Percentiles rank a stretch among this genome's conserved stretches.
Evolutionary conservation across 2,888 invertebrate genomes (phyloP).

Genomic region (Leistus spinibarbis): DNA sequence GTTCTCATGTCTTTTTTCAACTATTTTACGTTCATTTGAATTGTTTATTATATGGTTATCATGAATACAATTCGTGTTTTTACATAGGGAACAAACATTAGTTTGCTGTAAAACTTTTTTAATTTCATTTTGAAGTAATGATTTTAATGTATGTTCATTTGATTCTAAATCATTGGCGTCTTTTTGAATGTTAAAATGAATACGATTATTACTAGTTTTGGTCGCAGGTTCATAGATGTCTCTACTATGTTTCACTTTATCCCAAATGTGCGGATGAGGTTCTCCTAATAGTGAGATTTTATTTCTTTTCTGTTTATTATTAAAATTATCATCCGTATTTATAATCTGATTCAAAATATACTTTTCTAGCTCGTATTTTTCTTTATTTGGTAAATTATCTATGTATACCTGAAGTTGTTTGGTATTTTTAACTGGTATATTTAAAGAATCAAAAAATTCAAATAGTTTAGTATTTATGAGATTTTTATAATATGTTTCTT

Average conservation of each 20-base stretch:
- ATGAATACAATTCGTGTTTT: background rate
- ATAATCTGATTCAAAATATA: constrained; percentile 5
- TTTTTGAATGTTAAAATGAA: constrained; percentile 10
- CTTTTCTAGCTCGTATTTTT: constrained; percentile 18
- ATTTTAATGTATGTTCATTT: background rate
- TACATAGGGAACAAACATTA: constrained; percentile 9
- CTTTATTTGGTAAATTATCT: constrained; percentile 21
- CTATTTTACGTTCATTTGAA: constrained; percentile 1
- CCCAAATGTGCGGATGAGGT: background rate
- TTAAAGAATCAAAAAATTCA: constrained; percentile 20
- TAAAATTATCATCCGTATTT: background rate
- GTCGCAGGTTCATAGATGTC: constrained; percentile 1
- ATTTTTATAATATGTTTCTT: constrained; percentile 24
- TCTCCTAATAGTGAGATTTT: too few relatives aligned
- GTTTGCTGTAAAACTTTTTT: constrained; percentile 7
- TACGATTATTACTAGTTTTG: constrained; percentile 16
- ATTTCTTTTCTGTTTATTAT: background rate
- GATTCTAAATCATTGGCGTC: background rate
- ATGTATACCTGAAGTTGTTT: constrained; percentile 13
- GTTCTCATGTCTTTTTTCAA: constrained; percentile 25
- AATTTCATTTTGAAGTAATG: constrained; percentile 19
- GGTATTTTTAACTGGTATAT: constrained; percentile 23
- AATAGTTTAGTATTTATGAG: constrained; percentile 17
- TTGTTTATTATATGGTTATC: background rate
- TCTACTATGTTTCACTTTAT: background rate